Base-by-base conservation (phyloP, 2,888 invertebrate species). In the Gymnosoma rotundatum region DNA sequence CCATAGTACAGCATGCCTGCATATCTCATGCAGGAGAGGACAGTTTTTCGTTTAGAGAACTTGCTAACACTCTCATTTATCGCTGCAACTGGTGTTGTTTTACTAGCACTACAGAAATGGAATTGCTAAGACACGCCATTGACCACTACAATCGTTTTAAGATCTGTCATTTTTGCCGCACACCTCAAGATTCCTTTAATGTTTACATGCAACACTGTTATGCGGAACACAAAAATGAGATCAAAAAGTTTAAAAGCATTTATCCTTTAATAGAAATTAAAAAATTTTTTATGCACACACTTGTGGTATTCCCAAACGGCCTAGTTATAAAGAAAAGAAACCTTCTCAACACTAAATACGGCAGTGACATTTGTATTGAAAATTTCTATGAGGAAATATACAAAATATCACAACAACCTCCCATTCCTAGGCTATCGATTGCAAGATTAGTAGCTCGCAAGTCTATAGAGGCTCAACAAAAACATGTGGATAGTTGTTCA, bases 51-150 rank as follows among this genome's bases (percentile, higher is more conserved):
- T 90, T 89, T 58, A 88, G 88, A 6, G 86, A 87, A 48, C 32
- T 91, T 3, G 83, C 54, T 5, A 83, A 93, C 0, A 89, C 90
- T 0, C 87, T 93, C 0, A 93, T 93, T 0, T 90, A 92, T 12
- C 93, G 93, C 78, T 94, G 94, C 83, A 90, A 91, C 16, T 88
- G 90, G 10, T 94, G 94, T 81, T 85, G 89, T 10, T 90, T 87
- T 2, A 89, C 93, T 0, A 89, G 92, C 0, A 86, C 89, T 0
- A 88, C 91, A 5, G 87, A 93, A n/a, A 56, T 87, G 20, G 87
- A 89, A 0, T 88, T 93, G 32, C 82, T 91, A 38, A 89, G 89
- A 0, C 94, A 94, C 78, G 93, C 93, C 88, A 83, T 90, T 16
- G 89, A 90, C 78, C 91, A 91, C 64, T 91, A 87, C 63, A 85